Base-by-base conservation (phyloP, 2,797 vertebrate species). In the Rhinogobio ventralis region DNA sequence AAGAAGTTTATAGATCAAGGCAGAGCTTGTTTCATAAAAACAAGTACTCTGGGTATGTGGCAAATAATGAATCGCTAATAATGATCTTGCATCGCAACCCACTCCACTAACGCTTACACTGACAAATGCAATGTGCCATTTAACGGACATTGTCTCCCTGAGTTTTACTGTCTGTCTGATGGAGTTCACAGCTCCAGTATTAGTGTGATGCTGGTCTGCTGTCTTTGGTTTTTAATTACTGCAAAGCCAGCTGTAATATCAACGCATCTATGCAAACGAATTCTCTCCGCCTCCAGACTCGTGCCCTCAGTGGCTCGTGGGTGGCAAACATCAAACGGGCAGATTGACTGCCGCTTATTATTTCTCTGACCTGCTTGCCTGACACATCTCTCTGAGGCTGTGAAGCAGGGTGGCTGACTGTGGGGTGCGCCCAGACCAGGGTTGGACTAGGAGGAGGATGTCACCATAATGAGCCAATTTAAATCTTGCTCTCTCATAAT, bases 381-480 rank as follows among this genome's bases (percentile, higher is more conserved):
- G 85, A 87, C 62, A 85, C 86, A 85, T 88, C 78, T 81, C 64
- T 71, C 69, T 23, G 82, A 25, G 75, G 51, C 75, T 76, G 85
- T 62, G 62, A 83, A 46, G 83, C 72, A 39, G 51, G 68, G 64
- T 66, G 39, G 64, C 74, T 72, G 83, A 55, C 74, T 60, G 64
- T 74, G 62, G 66, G 85, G 79, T 69, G 80, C 72, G 57, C 74
- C 68, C 46, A 77, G 69, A 79, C 82, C 76, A 8, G 51, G 77
- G 79, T 74, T 64, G 79, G 71, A 82, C 79, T 72, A 51, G 81
- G 71, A 73, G 74, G 83, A 73, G 86, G 89, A 87, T 82, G 74
- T 83, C 84, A 79, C 86, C 89, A 79, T 95, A 95, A 95, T 93
- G 93, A 95, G 93, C 78, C 89, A 87, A 94, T 95, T 95, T 94